These are phyloP conservation scores for Azemiops feae DNA, from an alignment of 2,113 vertebrate genomes.

Conservation along the genomic window DNA sequence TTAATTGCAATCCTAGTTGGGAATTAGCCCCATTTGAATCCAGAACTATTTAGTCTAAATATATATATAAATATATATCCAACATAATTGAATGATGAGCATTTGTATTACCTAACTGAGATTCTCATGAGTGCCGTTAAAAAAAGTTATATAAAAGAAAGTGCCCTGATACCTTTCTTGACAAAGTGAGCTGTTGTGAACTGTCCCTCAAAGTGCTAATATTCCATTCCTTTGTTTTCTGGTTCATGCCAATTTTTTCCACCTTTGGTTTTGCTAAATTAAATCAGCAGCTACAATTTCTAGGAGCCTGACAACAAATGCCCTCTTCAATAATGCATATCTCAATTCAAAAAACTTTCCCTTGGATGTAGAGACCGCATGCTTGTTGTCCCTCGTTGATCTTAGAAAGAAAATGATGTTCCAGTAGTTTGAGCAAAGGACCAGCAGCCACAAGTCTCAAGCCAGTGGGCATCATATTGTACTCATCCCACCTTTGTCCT, in stretches of 20 bases:
- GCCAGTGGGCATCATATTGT: background rate
- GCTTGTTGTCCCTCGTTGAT: constrained; percentile 15
- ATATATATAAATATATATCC: background rate
- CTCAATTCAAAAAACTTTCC: constrained; percentile 58
- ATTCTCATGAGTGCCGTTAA: background rate
- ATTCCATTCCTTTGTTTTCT: background rate
- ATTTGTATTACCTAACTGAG: background rate
- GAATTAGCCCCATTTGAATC: background rate
- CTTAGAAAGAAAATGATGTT: constrained; percentile 27
- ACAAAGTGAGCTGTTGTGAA: background rate
- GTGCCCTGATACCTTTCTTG: background rate
- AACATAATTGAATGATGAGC: background rate
- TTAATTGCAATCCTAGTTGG: background rate
- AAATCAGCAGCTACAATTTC: constrained; percentile 50
- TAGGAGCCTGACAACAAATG: constrained; percentile 27
- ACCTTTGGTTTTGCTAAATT: constrained; percentile 37
- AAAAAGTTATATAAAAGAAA: background rate
- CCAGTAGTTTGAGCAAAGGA: background rate
- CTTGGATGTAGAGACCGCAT: constrained; percentile 41
- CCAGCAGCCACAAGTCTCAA: background rate
- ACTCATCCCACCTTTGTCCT: no score
- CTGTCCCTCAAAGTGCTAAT: background rate
- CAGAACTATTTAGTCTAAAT: background rate
- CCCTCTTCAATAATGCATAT: constrained; percentile 67
- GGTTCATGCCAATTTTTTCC: constrained; percentile 36